These are phyloP conservation scores for Cephonodes hylas DNA, from an alignment of 2,888 invertebrate species.

Conservation along the genomic window DNA sequence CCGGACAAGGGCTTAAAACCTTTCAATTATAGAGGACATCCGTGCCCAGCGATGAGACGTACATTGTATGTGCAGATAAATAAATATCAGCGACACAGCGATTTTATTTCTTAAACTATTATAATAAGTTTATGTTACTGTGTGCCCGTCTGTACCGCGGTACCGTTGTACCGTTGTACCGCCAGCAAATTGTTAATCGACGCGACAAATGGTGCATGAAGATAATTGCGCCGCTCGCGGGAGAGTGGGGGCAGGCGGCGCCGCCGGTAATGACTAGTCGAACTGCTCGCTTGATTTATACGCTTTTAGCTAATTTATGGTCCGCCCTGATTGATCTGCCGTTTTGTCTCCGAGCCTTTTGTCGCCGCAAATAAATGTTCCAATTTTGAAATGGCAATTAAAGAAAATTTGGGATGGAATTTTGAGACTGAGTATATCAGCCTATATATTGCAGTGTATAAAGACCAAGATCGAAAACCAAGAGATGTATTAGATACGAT, in stretches of 20 bases:
- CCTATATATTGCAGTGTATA: no score
- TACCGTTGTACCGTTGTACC: conserved; percentile 25
- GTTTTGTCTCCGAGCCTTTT: conserved; percentile 5
- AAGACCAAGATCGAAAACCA: no score
- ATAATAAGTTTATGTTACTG: not conserved
- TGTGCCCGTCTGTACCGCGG: not conserved
- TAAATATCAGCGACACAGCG: not conserved
- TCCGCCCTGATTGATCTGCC: conserved; percentile 14
- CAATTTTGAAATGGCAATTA: not conserved
- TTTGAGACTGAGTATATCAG: no score
- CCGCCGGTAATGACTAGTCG: conserved; percentile 33
- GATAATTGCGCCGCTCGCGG: conserved; percentile 53
- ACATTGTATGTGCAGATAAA: no score
- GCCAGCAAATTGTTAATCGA: conserved; percentile 58
- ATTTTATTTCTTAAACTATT: not conserved
- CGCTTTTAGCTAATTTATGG: conserved; percentile 17
- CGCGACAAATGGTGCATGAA: conserved; percentile 61
- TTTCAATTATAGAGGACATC: no score
- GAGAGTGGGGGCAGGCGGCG: conserved; percentile 18
- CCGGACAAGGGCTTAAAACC: no score
- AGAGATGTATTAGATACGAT: no score
- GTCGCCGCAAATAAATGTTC: conserved; percentile 3
- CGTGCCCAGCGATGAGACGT: no score
- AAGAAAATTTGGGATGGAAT: not conserved
- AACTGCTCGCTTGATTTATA: conserved; percentile 22